A percentile compares a stretch with the other conserved stretches of the same genome.
phyloP scores from a whole-genome alignment of 2,888 invertebrate genomes.

The Synergus itoensis region DNA sequence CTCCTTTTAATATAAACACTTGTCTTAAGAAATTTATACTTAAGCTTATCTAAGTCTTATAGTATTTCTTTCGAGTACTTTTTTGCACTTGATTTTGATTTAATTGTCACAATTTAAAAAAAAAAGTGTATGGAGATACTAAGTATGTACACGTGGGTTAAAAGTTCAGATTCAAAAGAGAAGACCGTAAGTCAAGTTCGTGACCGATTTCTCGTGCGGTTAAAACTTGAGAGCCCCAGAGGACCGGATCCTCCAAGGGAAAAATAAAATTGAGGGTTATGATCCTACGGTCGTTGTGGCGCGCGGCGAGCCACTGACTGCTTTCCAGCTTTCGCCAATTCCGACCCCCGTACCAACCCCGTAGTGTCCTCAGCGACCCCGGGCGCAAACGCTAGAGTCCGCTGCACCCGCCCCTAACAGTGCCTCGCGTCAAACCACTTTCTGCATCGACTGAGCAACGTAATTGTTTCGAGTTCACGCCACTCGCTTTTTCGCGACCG shows the following conservation, averaged over 20 bases:
- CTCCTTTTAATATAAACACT: neutral
- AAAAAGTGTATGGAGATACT: neutral
- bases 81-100: conserved; percentile 11
- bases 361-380: conserved; percentile 67
- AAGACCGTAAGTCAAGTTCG: conserved; percentile 18
- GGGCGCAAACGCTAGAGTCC: conserved; percentile 72
- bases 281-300: conserved; percentile 68
- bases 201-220: neutral
- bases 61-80: neutral
- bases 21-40: neutral
- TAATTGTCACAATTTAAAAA: neutral
- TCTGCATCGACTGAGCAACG: conserved; percentile 58
- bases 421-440: conserved; percentile 55
- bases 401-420: conserved; percentile 56
- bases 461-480: conserved; percentile 57
- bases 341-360: conserved; percentile 68
- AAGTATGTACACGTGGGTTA: neutral
- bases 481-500: conserved; percentile 50
- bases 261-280: conserved; percentile 39
- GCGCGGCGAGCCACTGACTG: conserved; percentile 76
- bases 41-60: neutral
- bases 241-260: neutral
- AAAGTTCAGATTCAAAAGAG: neutral
- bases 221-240: conserved; percentile 17
- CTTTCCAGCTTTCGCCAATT: conserved; percentile 71